Percentiles rank a stretch among this genome's conserved stretches.
Evolutionary conservation across 2,888 invertebrate genomes (phyloP).

Genomic region (Syritta pipiens): DNA sequence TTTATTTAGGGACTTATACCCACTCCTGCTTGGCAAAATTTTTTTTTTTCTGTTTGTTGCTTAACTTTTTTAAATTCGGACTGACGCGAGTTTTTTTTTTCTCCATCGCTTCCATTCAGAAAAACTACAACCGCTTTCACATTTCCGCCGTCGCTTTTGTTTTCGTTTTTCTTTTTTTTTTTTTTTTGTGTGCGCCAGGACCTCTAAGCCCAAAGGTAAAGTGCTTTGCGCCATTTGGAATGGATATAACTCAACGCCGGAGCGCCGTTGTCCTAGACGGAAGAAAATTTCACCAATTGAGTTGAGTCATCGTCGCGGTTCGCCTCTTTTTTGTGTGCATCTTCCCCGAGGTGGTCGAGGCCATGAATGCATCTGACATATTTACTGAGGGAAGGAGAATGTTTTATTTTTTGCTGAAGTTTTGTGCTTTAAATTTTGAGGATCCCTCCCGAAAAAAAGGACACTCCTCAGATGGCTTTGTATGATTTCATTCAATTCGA

Average conservation of each 20-base stretch:
- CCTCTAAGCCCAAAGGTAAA: constrained; percentile 65
- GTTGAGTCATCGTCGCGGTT: constrained; percentile 45
- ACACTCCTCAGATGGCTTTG: constrained; percentile 15
- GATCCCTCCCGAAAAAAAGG: constrained; percentile 19
- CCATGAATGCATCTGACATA: constrained; percentile 66
- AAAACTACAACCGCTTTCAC: no score
- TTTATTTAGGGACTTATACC: constrained; percentile 66
- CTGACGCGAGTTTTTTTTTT: no score
- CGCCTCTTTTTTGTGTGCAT: constrained; percentile 12
- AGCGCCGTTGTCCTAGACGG: neutral
- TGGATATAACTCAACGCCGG: constrained; percentile 32
- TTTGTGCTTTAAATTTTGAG: constrained; percentile 31
- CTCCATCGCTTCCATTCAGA: no score
- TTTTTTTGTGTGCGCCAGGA: constrained; percentile 4
- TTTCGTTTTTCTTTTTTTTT: constrained; percentile 4
- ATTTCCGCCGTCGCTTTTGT: neutral
- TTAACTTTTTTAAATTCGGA: no score
- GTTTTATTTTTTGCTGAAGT: constrained; percentile 3
- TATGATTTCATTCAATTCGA: constrained; percentile 53
- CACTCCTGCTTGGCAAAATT: no score
- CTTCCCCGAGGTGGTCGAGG: constrained; percentile 20
- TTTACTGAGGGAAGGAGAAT: constrained; percentile 43
- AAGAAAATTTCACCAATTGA: constrained; percentile 51
- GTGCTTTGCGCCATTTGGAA: constrained; percentile 52
- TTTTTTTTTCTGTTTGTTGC: constrained; percentile 42